These are phyloP conservation scores for Lemur catta DNA, from an alignment of 2,797 vertebrate species.

Conservation along the genomic window DNA sequence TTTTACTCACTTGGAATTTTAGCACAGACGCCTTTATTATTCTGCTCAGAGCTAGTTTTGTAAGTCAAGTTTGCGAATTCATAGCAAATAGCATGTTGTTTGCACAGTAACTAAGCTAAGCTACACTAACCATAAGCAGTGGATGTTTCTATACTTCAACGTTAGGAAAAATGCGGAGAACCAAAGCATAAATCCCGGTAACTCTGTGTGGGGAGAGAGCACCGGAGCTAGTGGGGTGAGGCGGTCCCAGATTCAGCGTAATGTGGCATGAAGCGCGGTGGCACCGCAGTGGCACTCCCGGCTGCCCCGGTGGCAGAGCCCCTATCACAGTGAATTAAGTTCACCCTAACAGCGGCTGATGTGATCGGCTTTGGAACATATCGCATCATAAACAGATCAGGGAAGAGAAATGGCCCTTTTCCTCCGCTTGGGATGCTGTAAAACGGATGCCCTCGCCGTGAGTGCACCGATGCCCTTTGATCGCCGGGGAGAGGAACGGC, in stretches of 20 bases:
- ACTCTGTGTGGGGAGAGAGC: conserved; percentile 34
- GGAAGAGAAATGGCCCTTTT: conserved; percentile 71
- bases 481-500: neutral
- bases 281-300: neutral
- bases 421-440: neutral
- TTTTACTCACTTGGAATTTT: accelerated
- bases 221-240: conserved; percentile 27
- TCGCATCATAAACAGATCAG: conserved; percentile 61
- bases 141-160: accelerated
- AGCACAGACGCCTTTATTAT: neutral
- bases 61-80: neutral
- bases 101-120: accelerated
- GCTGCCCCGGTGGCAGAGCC: neutral
- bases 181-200: conserved; percentile 62
- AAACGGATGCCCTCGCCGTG: neutral
- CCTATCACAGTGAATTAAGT: conserved; percentile 64
- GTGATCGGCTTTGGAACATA: conserved; percentile 72
- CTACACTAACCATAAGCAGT: accelerated
- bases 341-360: conserved; percentile 68
- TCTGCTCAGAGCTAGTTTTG: neutral
- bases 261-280: conserved; percentile 55
- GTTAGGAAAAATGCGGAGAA: neutral
- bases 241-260: neutral
- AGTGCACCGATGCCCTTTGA: conserved; percentile 1
- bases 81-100: neutral